These are phyloP conservation scores for Luperina testacea DNA, from an alignment of 2,888 invertebrate species.

Conservation along the genomic window DNA sequence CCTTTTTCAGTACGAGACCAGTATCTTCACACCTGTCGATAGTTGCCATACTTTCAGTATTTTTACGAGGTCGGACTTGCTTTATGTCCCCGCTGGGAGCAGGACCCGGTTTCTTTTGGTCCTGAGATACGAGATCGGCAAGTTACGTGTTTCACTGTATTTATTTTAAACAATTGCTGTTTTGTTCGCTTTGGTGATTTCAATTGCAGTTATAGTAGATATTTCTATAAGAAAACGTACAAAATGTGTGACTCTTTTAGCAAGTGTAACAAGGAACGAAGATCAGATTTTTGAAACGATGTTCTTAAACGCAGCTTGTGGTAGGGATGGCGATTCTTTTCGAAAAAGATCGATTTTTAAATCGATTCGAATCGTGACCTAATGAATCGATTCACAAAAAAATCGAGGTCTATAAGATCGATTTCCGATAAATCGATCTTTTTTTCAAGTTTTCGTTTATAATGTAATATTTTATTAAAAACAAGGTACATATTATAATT, in stretches of 20 bases:
- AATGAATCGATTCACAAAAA: no score
- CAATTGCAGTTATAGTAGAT: background rate
- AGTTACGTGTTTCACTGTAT: constrained; percentile 51
- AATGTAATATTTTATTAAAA: no score
- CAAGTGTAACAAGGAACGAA: background rate
- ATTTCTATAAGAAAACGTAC: background rate
- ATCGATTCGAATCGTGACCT: no score
- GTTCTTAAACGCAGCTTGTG: background rate
- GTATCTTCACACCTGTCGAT: constrained; percentile 64
- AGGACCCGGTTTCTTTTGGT: constrained; percentile 56
- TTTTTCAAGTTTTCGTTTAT: no score
- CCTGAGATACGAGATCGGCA: constrained; percentile 24
- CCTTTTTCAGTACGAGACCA: constrained; percentile 36
- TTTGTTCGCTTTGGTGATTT: constrained; percentile 12
- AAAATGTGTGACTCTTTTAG: background rate
- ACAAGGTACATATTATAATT: no score
- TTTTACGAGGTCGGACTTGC: constrained; percentile 68
- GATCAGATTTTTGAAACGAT: background rate
- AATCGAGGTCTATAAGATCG: no score
- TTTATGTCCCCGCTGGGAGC: constrained; percentile 68
- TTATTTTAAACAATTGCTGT: constrained; percentile 59
- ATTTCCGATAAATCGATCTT: no score
- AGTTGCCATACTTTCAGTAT: constrained; percentile 59
- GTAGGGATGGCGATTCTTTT: no score
- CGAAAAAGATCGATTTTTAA: no score